Base-by-base conservation (phyloP, 2,113 vertebrate species). In the Scopus umbretta region DNA sequence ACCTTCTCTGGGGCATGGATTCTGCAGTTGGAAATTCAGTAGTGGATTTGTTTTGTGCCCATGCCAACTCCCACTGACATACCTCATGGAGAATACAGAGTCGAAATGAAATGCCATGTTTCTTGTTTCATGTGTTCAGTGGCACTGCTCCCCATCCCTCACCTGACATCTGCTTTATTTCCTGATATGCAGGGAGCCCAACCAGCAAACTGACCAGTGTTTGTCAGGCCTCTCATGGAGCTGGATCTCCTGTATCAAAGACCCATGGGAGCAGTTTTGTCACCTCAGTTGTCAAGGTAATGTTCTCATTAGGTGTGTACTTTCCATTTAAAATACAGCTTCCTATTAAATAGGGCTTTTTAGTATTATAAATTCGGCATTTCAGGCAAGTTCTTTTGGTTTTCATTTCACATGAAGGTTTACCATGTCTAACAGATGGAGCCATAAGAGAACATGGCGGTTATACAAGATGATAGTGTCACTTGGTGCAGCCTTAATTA, bases 261-360 rank as follows among this genome's bases (percentile, higher is more conserved):
- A 98, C 98, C 94, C 99, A 99, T 55, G 98, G 98, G 34, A 98
- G 98, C 96, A 98, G 98, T 97, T 99, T 99, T 95, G 98, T 99
- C 90, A 98, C 99, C 18, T 99, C 99, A 43, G 43, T 99, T 76
- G 98, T 99, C 85, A 99, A 99, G 99, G 99, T 99, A 98, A 99
- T 92, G 72, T 59, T 87, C 66, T 88, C 42, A 7, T 9, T 87
- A 56, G n/a, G 6, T 87, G 80, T 2, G 1, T 76, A 19, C 23
- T 91, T 96, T 18, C 84, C 25, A 3, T 81, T 79, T 88, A 17
- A 76, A 86, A 55, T 50, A 47, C 59, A 88, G 11, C 59, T 95
- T 78, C n/a, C 47, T 84, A 3, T 73, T 56, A 40, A 85, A 59
- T n/a, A 70, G 26, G 15, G 3, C 30, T 47, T 78, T 70, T 63